Evolutionary conservation across 1,140 invertebrate genomes (phyloP).

Genomic region (Procambarus virginalis): DNA sequence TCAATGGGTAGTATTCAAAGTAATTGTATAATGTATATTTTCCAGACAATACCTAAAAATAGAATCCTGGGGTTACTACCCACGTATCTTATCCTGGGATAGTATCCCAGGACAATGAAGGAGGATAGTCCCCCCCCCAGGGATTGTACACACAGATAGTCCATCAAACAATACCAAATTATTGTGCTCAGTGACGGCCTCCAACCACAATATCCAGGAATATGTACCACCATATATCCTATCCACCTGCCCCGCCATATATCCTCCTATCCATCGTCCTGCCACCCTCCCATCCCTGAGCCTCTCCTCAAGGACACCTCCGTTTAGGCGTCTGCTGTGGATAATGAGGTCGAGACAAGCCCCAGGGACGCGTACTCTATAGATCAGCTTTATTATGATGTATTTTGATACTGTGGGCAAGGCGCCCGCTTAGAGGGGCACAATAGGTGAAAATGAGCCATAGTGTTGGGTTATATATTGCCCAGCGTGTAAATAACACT

Average conservation of each 20-base stretch:
- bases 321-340: not conserved
- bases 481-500: constrained; percentile 46
- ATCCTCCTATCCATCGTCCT: not conserved
- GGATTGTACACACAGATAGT: no score
- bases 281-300: not conserved
- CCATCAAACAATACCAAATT: no score
- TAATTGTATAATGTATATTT: no score
- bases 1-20: no score
- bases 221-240: not conserved
- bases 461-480: constrained; percentile 57
- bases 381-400: constrained; percentile 57
- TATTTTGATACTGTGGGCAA: constrained; percentile 42
- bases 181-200: no score
- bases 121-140: no score
- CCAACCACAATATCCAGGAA: no score
- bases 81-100: no score
- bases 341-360: constrained; percentile 17
- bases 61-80: no score
- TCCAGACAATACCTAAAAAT: no score
- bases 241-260: constrained; percentile 8
- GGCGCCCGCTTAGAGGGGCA: constrained; percentile 17
- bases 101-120: no score
- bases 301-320: not conserved
- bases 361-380: constrained; percentile 10
- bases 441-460: constrained; percentile 60